These are phyloP conservation scores for Spea multiplicata DNA, from an alignment of 2,113 vertebrate species.

Conservation along the genomic window DNA sequence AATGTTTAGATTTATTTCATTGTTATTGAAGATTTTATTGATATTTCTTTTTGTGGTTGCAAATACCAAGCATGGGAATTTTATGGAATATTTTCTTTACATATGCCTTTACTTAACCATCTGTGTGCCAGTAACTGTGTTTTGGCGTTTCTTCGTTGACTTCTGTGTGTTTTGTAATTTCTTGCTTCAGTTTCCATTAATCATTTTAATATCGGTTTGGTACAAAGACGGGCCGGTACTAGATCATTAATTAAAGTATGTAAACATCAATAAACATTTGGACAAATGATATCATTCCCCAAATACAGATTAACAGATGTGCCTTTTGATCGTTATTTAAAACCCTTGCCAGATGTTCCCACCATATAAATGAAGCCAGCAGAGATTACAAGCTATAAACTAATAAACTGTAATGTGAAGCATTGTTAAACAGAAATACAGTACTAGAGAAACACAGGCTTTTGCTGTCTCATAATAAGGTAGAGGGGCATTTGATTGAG, in stretches of 20 bases:
- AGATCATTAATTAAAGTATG: constrained; percentile 38
- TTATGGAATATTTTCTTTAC: no score
- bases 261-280: constrained; percentile 28
- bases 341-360: constrained; percentile 40
- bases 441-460: constrained; percentile 21
- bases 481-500: constrained; percentile 5
- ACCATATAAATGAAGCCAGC: neutral
- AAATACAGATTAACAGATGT: constrained; percentile 21
- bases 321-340: constrained; percentile 22
- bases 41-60: no score
- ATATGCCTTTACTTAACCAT: no score
- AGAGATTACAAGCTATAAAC: constrained; percentile 27
- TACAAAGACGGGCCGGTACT: neutral
- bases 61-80: no score
- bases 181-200: constrained; percentile 16
- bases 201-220: constrained; percentile 42
- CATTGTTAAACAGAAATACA: constrained; percentile 3
- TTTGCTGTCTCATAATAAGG: constrained; percentile 24
- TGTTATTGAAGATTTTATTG: no score
- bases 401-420: constrained; percentile 29
- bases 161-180: neutral
- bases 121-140: no score
- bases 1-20: no score
- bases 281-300: constrained; percentile 47
- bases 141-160: no score